Percentiles rank a stretch among this genome's conserved stretches.
Evolutionary conservation across 2,113 vertebrate genomes (phyloP).

Genomic region (Zosterops lateralis): DNA sequence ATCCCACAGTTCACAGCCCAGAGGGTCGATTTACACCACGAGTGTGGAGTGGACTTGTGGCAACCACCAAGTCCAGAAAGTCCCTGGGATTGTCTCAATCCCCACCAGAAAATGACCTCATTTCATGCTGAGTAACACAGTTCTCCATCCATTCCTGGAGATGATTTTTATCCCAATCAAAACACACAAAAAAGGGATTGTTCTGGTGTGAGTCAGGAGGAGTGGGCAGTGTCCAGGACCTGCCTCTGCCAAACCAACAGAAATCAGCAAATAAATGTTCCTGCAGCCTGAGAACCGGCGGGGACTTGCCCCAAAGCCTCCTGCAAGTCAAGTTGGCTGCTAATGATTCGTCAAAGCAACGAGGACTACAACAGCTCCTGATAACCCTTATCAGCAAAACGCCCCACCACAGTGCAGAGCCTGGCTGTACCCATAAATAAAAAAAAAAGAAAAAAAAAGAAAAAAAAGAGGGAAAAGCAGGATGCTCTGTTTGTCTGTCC

Average conservation of each 20-base stretch:
- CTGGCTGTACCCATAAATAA: background rate
- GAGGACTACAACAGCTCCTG: background rate
- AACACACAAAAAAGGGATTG: background rate
- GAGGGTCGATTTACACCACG: accelerated
- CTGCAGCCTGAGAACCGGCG: background rate
- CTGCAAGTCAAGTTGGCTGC: background rate
- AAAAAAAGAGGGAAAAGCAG: background rate
- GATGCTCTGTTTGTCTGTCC: background rate
- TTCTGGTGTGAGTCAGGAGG: background rate
- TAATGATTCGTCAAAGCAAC: background rate
- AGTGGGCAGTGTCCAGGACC: background rate
- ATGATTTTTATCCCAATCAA: background rate
- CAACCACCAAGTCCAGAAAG: accelerated
- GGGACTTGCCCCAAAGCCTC: background rate
- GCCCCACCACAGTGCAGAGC: background rate
- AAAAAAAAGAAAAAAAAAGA: background rate
- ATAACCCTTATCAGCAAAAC: background rate
- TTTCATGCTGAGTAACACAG: accelerated
- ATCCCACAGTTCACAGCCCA: background rate
- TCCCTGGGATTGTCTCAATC: background rate
- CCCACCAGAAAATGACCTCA: accelerated
- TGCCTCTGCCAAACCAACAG: background rate
- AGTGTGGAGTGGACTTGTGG: background rate
- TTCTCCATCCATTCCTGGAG: background rate
- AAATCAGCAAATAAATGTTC: background rate